Evolutionary conservation across 2,888 invertebrate species (phyloP), one percentile per base, ranked within the genome.

Genomic region (Sminthurinus aureus): DNA sequence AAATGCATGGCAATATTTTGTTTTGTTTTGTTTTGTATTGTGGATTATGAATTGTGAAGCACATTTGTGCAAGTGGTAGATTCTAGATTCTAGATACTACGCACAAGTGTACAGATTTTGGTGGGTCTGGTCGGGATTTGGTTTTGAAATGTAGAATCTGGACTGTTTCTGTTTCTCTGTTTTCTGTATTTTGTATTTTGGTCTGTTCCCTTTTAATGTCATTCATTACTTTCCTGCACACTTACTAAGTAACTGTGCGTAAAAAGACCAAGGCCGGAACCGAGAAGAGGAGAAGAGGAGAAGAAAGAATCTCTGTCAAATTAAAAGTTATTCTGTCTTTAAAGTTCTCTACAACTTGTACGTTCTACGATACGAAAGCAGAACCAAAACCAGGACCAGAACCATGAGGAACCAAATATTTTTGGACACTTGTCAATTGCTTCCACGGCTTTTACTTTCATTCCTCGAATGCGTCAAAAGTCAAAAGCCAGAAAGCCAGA

Each of bases 191-290:
- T 52, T 52, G 52, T 52, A 52, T 52, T 52, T 9, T 38, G 38
- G 0, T 58, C 22, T n/a, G 18, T 22, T 52, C 50, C 79, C 71
- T 71, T 80, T 80, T 71, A 71, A 80, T 80, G 80, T 80, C 80
- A 80, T 80, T 80, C 80, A 80, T 80, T 80, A 71, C 78, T 78
- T 78, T 66, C 22, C 26, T 78, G 78, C 66, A 58, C 78, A 78
- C 78, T 78, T 78, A 78, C 78, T 78, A 78, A 66, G 78, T 78
- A 78, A 78, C 78, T 58, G 78, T 78, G 78, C 78, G 78, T 78
- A 78, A 78, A 78, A 78, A 66, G 78, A 78, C 66, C 18, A 78
- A 78, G 78, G 66, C 78, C 78, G 78, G 78, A 78, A 78, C 78
- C 66, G 66, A 64, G 38, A 38, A 38, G 38, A 38, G 24, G 26